phyloP scores from a whole-genome alignment of 2,888 invertebrate genomes.

The Acheta domesticus region DNA sequence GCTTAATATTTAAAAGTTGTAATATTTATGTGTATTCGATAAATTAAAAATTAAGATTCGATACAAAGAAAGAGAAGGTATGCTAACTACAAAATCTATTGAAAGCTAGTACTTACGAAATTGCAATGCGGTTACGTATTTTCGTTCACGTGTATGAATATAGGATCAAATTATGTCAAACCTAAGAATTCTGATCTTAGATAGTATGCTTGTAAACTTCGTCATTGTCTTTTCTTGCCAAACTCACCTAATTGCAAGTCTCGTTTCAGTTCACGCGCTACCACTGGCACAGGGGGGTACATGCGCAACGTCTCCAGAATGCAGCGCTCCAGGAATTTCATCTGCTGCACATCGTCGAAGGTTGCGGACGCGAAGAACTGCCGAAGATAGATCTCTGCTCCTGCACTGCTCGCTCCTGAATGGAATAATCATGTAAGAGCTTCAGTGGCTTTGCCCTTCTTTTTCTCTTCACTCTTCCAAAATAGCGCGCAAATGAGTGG shows the following conservation, averaged over 20 bases:
- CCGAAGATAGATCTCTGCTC: conserved; percentile 74
- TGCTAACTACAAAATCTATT: too few species aligned
- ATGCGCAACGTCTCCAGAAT: conserved; percentile 75
- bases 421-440: background rate
- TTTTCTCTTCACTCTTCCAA: background rate
- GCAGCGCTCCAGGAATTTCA: conserved; percentile 80
- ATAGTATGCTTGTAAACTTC: too few species aligned
- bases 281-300: conserved; percentile 76
- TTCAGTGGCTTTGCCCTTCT: background rate
- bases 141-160: too few species aligned
- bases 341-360: conserved; percentile 77
- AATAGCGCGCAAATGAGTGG: background rate
- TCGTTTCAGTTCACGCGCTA: conserved; percentile 68
- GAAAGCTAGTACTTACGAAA: too few species aligned
- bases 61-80: too few species aligned
- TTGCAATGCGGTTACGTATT: too few species aligned
- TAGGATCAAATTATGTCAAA: too few species aligned
- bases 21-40: too few species aligned
- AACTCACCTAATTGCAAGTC: conserved; percentile 66
- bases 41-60: too few species aligned
- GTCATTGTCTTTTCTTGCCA: too few species aligned
- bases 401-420: conserved; percentile 62
- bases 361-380: conserved; percentile 72
- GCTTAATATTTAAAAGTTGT: too few species aligned
- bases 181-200: too few species aligned